These are phyloP conservation scores for Urechis unicinctus DNA, from an alignment of 2,888 invertebrate species.

Conservation along the genomic window DNA sequence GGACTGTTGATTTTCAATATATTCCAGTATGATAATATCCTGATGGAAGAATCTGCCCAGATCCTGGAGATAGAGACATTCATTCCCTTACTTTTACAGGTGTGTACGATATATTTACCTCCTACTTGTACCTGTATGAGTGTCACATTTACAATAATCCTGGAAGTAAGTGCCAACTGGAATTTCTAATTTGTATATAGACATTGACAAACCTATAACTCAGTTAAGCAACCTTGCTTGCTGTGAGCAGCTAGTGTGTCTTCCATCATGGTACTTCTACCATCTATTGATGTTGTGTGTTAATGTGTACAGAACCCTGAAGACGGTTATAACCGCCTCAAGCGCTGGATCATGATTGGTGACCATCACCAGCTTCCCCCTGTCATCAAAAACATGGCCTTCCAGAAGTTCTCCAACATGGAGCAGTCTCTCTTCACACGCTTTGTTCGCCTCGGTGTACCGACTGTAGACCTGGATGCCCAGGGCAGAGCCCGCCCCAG, in stretches of 20 bases:
- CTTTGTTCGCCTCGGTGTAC: constrained; percentile 90
- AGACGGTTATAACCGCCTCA: constrained; percentile 89
- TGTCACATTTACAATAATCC: too few relatives aligned
- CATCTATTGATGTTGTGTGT: background rate
- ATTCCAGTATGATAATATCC: constrained; percentile 82
- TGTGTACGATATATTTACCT: too few relatives aligned
- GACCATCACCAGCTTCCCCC: constrained; percentile 98
- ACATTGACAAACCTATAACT: too few relatives aligned
- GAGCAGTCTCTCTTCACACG: constrained; percentile 97
- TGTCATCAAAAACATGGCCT: constrained; percentile 99
- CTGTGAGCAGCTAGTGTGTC: too few relatives aligned
- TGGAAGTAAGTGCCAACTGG: too few relatives aligned
- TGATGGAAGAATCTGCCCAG: constrained; percentile 99
- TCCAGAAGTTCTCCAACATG: constrained; percentile 99
- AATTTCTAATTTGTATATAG: too few relatives aligned
- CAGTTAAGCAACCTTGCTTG: too few relatives aligned
- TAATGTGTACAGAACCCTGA: constrained; percentile 67
- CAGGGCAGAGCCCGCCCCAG: constrained; percentile 69
- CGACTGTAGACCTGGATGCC: constrained; percentile 93
- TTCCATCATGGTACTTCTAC: too few relatives aligned
- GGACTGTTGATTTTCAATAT: background rate
- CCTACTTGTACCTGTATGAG: too few relatives aligned
- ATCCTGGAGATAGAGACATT: constrained; percentile 99
- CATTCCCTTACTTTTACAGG: constrained; percentile 91
- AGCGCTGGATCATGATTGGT: constrained; percentile 99